A percentile compares a stretch with the other conserved stretches of the same genome.
Evolutionary conservation across 2,113 vertebrate species (phyloP).

Genomic region (Malurus melanocephalus): DNA sequence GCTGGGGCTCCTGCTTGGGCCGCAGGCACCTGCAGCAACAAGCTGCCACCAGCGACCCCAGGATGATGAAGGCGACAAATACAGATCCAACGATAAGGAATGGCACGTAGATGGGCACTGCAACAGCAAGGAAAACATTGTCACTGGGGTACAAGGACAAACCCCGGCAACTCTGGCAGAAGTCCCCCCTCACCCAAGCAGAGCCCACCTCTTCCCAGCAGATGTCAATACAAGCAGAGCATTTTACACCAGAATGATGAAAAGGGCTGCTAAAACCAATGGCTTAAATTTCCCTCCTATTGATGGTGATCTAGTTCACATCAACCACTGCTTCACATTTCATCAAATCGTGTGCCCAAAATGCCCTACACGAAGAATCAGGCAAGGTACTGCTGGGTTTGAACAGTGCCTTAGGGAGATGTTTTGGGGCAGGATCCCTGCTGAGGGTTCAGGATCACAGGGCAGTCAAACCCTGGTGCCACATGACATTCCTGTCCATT

Average conservation of each 20-base stretch:
- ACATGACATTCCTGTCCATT: not conserved
- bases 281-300: not conserved
- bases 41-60: slow-evolving; percentile 91
- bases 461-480: not conserved
- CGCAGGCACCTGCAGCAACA: slow-evolving; percentile 95
- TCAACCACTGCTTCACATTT: not conserved
- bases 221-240: not conserved
- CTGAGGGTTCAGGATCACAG: rapidly evolving
- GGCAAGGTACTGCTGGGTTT: not conserved
- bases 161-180: not conserved
- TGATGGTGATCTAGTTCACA: not conserved
- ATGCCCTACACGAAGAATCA: not conserved
- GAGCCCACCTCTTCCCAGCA: not conserved
- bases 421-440: not conserved
- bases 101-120: slow-evolving; percentile 96
- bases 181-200: not conserved
- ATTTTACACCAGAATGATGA: not conserved
- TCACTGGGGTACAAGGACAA: not conserved
- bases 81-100: slow-evolving; percentile 97
- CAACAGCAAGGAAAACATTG: not conserved
- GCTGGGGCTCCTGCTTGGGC: slow-evolving; percentile 94
- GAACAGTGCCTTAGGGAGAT: not conserved
- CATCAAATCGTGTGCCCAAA: not conserved
- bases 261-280: not conserved
- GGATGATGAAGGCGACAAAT: slow-evolving; percentile 93